A percentile compares a stretch with the other conserved stretches of the same genome.
Conservation (phyloP, 2,113 vertebrate genomes). For the Chionomys nivalis region DNA sequence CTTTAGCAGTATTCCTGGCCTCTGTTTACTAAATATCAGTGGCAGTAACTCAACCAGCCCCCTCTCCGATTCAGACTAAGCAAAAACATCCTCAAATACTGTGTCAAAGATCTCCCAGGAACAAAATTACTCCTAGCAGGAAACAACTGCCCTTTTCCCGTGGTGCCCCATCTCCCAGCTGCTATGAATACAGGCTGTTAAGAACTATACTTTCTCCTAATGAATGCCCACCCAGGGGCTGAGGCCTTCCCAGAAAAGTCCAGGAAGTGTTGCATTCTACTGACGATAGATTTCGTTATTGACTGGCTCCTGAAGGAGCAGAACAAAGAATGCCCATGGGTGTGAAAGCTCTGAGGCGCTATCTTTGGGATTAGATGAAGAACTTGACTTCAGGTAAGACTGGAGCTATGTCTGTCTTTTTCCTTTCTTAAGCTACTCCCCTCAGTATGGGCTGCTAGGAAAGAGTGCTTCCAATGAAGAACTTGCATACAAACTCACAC, state of each 20-base stretch:
- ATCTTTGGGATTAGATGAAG: background rate
- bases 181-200: background rate
- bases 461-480: background rate
- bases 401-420: background rate
- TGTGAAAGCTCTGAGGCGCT: background rate
- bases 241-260: background rate
- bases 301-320: background rate
- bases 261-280: background rate
- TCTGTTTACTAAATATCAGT: background rate
- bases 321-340: background rate
- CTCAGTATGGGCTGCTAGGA: background rate
- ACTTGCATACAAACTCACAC: slow-evolving; percentile 4
- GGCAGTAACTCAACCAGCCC: background rate
- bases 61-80: background rate
- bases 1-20: background rate
- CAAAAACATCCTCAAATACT: slow-evolving; percentile 20
- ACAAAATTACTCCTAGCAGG: background rate
- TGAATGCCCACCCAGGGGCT: no score
- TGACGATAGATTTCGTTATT: background rate
- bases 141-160: background rate
- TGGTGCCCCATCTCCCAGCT: background rate
- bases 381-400: background rate
- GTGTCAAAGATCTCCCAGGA: background rate
- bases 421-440: background rate
- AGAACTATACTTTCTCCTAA: background rate